Percentiles rank a stretch among this genome's conserved stretches.
Conservation (phyloP, 2,888 invertebrate genomes). For the Cheilosia variabilis region DNA sequence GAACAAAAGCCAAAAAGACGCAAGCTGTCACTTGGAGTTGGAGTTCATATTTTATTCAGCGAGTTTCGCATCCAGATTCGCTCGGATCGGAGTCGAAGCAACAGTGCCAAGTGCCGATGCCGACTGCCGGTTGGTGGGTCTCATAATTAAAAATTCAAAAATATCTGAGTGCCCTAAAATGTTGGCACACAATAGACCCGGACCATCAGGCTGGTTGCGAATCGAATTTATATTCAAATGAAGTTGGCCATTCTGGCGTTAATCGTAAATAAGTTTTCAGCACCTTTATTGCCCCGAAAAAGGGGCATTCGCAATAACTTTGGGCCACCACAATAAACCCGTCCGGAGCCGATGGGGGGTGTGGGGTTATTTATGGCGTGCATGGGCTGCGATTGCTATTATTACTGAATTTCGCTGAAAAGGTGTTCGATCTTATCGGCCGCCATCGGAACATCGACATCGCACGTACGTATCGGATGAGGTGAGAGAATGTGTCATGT, state of each 20-base stretch:
- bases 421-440: conserved; percentile 56
- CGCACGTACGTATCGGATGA: neutral
- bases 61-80: neutral
- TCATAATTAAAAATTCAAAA: conserved; percentile 68
- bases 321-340: conserved; percentile 39
- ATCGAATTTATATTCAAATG: conserved; percentile 57
- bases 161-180: conserved; percentile 21
- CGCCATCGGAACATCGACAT: neutral
- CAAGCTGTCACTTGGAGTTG: conserved; percentile 46
- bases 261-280: conserved; percentile 63
- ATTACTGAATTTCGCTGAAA: conserved; percentile 54
- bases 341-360: conserved; percentile 56
- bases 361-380: conserved; percentile 61
- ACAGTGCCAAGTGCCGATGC: neutral
- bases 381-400: conserved; percentile 49
- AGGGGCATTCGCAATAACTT: conserved; percentile 14
- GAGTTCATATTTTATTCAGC: conserved; percentile 66
- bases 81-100: conserved; percentile 2
- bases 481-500: conserved; percentile 56
- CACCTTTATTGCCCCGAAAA: conserved; percentile 48
- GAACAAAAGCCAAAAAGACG: conserved; percentile 53
- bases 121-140: neutral
- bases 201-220: neutral
- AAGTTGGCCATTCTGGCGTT: conserved; percentile 14
- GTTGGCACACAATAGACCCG: neutral